phyloP scores from a whole-genome alignment of 2,888 invertebrate genomes.

The Plutella xylostella region DNA sequence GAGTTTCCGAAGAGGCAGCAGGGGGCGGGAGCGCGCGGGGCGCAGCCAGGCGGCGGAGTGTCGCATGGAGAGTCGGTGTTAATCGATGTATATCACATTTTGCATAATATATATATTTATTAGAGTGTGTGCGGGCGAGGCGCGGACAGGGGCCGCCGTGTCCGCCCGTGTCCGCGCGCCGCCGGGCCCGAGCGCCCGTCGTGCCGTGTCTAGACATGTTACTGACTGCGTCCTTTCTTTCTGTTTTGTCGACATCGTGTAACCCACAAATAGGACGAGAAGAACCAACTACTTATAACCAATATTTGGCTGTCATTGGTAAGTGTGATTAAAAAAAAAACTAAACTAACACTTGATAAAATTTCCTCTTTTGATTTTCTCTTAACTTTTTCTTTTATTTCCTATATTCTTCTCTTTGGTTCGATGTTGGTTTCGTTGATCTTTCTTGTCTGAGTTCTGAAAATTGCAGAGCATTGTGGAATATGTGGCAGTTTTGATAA shows the following conservation, averaged over 20 bases:
- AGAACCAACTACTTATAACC: conserved; percentile 95
- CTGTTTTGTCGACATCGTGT: conserved; percentile 78
- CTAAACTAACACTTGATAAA: conserved; percentile 64
- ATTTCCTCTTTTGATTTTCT: conserved; percentile 31
- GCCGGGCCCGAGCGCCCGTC: conserved; percentile 39
- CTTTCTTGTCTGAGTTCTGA: conserved; percentile 47
- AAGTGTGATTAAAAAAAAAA: conserved; percentile 76
- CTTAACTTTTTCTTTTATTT: conserved; percentile 37
- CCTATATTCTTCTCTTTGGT: conserved; percentile 30
- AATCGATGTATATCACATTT: conserved; percentile 27
- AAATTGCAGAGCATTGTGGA: conserved; percentile 64
- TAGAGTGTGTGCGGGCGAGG: conserved; percentile 47
- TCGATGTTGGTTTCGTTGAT: conserved; percentile 30
- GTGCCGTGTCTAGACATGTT: conserved; percentile 52
- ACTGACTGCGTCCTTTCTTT: conserved; percentile 72
- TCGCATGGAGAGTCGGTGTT: conserved; percentile 66
- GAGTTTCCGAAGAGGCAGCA: conserved; percentile 20
- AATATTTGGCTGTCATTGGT: conserved; percentile 96
- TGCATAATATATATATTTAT: conserved; percentile 26
- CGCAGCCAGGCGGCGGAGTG: conserved; percentile 56
- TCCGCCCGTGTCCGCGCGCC: conserved; percentile 22
- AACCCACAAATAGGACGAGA: conserved; percentile 87
- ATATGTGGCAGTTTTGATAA: conserved; percentile 67
- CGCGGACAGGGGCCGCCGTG: conserved; percentile 27
- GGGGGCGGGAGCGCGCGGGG: conserved; percentile 54